Base-by-base conservation (phyloP, 2,888 invertebrate genomes). In the Crocallis elinguaria region DNA sequence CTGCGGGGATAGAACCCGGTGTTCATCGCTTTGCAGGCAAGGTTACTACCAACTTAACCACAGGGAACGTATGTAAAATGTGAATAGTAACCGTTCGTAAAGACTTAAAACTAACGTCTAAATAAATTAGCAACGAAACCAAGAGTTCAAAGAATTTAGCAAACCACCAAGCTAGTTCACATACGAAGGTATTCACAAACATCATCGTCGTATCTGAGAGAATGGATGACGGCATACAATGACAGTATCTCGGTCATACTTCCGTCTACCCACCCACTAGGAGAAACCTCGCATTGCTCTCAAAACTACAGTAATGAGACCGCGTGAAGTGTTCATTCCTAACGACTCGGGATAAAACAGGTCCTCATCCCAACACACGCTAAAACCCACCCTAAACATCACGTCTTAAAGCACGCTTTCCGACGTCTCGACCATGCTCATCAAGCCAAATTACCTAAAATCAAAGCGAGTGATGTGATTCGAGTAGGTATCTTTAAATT, bases 221-320 rank as follows among this genome's bases (percentile, higher is more conserved):
- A 68, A 65, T 54, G 67, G 58, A 52, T 51, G 51, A 33, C 51
- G 58, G 52, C 63, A 53, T 54, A 70, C 71, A 69, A 72, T 72
- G 66, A 65, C 62, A 57, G 62, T 64, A 68, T 66, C 66, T 71
- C 67, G 63, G 67, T 50, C 60, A 60, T 52, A 69, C 64, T 67
- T 64, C 64, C 58, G 59, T 49, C 59, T 41, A 30, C 57, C 49
- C 25, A n/a, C 16, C 62, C 58, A 57, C 57, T 67, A 67, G 62
- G 62, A 44, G 62, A 62, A 62, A 65, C 68, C 62, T 37, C 66
- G 71, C 70, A 68, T 66, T 59, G 64, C 65, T 68, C 65, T 67
- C 65, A 61, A 71, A 69, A 73, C 67, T 65, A 69, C 65, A 61
- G 70, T 76, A 75, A 77, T 77, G 77, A 78, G 75, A 69, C 69